Base-by-base conservation (phyloP, 1,140 invertebrate genomes). In the Drosophila sp. region DNA sequence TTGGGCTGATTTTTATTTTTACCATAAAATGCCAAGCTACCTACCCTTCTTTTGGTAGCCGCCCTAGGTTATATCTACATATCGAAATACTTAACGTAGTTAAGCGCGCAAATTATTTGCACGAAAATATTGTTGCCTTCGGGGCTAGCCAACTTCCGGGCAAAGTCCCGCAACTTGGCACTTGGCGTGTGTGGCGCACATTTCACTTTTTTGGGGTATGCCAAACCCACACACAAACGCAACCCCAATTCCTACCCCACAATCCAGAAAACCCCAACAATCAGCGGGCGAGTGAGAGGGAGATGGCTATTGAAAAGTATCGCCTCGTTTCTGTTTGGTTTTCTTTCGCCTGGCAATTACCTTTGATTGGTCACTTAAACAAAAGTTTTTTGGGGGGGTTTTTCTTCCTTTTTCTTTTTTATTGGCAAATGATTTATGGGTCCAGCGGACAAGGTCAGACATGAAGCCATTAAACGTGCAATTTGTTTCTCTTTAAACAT, bases 51-150 rank as follows among this genome's bases (percentile, higher is more conserved):
- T 71, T 72, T 57, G 60, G 56, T 27, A 50, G 23, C 23, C 44
- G 23, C 44, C 44, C 8, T 27, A 50, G 23, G 44, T 10, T 50
- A 27, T 50, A 50, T 50, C 8, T 27, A 84, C 79, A 67, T 75
- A 80, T 74, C 70, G 64, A 71, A 84, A 89, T 89, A 80, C 58
- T 74, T 77, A 72, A 63, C 76, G 77, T 80, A 79, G 80, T 84
- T 89, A 89, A 79, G 80, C 85, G 76, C 74, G 80, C 85, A 89
- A 89, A 84, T 89, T 89, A 89, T 89, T 89, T 89, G 77, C 84
- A 89, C 84, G 85, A 89, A 89, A 90, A 89, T 89, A 90, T 90
- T 84, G 79, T 58, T 87, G 65, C 44, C 76, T 67, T 71, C 60
- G 33, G 65, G 70, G 65, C 60, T 66, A 56, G 70, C 69, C 67